Evolutionary conservation across 2,113 vertebrate species (phyloP).

Genomic region (Struthio camelus): DNA sequence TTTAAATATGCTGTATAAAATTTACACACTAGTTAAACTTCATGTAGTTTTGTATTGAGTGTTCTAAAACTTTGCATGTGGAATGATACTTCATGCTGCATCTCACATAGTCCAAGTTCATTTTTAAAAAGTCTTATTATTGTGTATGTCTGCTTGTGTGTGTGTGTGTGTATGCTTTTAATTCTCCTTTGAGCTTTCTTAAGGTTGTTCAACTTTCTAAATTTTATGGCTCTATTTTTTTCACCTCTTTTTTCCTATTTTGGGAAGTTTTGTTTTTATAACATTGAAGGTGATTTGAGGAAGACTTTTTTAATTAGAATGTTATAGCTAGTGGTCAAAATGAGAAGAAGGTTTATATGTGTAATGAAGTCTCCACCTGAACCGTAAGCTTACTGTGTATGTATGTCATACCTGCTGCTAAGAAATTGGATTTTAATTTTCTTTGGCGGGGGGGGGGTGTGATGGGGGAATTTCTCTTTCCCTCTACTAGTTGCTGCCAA

Average conservation of each 20-base stretch:
- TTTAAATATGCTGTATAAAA: background rate
- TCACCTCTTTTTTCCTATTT: accelerated
- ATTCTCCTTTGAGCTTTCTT: background rate
- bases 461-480: slow-evolving; percentile 11
- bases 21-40: background rate
- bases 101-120: background rate
- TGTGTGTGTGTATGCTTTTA: background rate
- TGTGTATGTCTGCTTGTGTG: too few species aligned
- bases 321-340: background rate
- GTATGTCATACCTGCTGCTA: background rate
- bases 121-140: background rate
- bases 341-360: background rate
- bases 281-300: background rate
- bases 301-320: background rate
- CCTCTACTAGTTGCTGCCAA: slow-evolving; percentile 88
- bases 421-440: background rate
- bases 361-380: background rate
- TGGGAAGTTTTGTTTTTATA: background rate
- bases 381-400: background rate
- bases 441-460: too few species aligned
- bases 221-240: background rate
- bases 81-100: background rate
- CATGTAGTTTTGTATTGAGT: too few species aligned
- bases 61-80: background rate
- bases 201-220: background rate